Conservation (phyloP, 2,888 invertebrate genomes). For the Athetis lepigone region DNA sequence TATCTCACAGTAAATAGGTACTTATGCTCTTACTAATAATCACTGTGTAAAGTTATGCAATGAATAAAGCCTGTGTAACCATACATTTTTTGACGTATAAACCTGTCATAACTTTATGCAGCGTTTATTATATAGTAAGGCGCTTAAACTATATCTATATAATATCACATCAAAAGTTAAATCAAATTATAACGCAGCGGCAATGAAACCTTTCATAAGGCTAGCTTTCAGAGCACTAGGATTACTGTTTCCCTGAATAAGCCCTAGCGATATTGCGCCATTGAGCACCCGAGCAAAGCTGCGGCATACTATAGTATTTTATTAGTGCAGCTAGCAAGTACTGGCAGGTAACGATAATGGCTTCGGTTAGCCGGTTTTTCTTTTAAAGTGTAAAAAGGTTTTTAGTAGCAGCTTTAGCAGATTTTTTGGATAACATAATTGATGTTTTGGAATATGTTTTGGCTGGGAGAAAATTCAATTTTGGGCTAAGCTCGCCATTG, state of each 20-base stretch:
- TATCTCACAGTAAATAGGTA: too few relatives aligned
- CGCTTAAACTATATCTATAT: neutral
- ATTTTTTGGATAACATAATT: neutral
- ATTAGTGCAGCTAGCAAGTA: conserved; percentile 29
- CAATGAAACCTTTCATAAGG: conserved; percentile 40
- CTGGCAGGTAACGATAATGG: conserved; percentile 24
- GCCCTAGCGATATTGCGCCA: conserved; percentile 48
- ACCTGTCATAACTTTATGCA: too few relatives aligned
- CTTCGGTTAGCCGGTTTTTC: neutral
- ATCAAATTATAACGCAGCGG: conserved; percentile 24
- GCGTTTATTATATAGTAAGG: too few relatives aligned
- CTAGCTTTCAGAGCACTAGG: conserved; percentile 31
- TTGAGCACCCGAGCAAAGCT: conserved; percentile 37
- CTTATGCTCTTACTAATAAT: too few relatives aligned
- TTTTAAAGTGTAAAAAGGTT: conserved; percentile 6
- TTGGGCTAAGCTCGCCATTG: too few relatives aligned
- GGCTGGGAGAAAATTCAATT: too few relatives aligned
- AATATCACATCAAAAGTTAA: conserved; percentile 22
- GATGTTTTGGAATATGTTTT: neutral
- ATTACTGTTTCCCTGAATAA: conserved; percentile 54
- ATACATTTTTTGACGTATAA: too few relatives aligned
- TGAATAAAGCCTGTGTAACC: too few relatives aligned
- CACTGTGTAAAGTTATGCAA: too few relatives aligned
- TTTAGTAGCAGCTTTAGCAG: neutral
- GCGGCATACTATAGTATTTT: conserved; percentile 42